A percentile compares a stretch with the other conserved stretches of the same genome.
These are phyloP conservation scores for Hydra vulgaris DNA, from an alignment of 30 jellyfish, hydroid and myxozoan species.

Conservation along the genomic window DNA sequence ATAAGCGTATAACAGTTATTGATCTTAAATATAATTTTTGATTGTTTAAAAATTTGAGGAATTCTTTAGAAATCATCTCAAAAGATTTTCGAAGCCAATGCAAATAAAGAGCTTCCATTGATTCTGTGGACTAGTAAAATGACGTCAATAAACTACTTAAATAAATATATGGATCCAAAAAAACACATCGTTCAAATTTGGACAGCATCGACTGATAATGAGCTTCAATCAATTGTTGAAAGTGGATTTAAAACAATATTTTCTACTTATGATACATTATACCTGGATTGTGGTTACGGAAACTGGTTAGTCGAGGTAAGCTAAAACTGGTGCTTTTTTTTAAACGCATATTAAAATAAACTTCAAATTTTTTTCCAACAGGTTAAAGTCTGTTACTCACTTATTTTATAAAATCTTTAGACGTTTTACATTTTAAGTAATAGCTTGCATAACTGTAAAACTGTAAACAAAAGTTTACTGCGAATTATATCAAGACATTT, in stretches of 20 bases:
- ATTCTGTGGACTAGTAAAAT: constrained; percentile 79
- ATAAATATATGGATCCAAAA: constrained; percentile 51
- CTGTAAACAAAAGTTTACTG: too few relatives aligned
- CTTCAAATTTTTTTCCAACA: too few relatives aligned
- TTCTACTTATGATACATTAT: constrained; percentile 60
- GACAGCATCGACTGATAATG: constrained; percentile 47
- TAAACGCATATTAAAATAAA: too few relatives aligned
- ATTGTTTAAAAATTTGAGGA: too few relatives aligned
- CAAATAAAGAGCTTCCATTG: constrained; percentile 52
- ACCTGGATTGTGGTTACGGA: constrained; percentile 80
- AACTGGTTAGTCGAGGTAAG: constrained; percentile 65
- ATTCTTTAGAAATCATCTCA: constrained; percentile 54
- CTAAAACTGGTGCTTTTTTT: background rate
- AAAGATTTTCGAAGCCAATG: constrained; percentile 43
- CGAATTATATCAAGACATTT: too few relatives aligned
- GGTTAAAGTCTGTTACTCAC: too few relatives aligned
- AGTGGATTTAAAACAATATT: constrained; percentile 60
- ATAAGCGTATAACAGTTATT: background rate
- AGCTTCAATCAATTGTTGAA: constrained; percentile 51
- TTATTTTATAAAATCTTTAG: too few relatives aligned
- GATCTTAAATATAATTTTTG: too few relatives aligned
- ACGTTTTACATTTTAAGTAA: too few relatives aligned
- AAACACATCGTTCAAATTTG: constrained; percentile 74
- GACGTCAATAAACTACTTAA: constrained; percentile 61
- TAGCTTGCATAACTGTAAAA: too few relatives aligned